Conservation (phyloP, 1,140 invertebrate species). For the Acromyrmex charruanus region DNA sequence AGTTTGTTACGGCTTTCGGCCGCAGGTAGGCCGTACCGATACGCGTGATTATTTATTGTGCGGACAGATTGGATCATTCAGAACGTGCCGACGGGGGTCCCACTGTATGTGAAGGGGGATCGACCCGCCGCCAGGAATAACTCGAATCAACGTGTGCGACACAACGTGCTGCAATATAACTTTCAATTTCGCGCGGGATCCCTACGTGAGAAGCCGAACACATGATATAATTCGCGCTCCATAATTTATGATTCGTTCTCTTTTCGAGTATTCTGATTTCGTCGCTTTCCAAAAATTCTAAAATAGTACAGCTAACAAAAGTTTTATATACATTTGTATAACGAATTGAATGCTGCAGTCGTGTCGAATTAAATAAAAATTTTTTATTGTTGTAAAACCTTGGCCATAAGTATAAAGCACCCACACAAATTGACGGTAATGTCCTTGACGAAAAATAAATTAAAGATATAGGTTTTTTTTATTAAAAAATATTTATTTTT, state of each 20-base stretch:
- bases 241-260: background rate
- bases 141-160: conserved; percentile 72
- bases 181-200: conserved; percentile 67
- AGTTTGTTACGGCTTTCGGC: conserved; percentile 79
- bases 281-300: background rate
- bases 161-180: conserved; percentile 61
- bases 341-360: conserved; percentile 16
- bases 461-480: no score
- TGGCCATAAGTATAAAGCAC: no score
- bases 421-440: no score
- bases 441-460: no score
- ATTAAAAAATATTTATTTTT: no score
- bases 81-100: conserved; percentile 71
- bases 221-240: background rate
- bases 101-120: conserved; percentile 57
- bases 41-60: conserved; percentile 81
- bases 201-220: conserved; percentile 1
- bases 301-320: background rate
- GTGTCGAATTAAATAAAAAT: background rate
- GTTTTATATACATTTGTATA: background rate
- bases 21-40: conserved; percentile 75
- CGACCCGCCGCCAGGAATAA: conserved; percentile 72
- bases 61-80: conserved; percentile 82
- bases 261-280: background rate
- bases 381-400: no score